Percentiles rank a stretch among this genome's conserved stretches.
phyloP scores from a whole-genome alignment of 2,113 vertebrate species.

The Pelodiscus sinensis region DNA sequence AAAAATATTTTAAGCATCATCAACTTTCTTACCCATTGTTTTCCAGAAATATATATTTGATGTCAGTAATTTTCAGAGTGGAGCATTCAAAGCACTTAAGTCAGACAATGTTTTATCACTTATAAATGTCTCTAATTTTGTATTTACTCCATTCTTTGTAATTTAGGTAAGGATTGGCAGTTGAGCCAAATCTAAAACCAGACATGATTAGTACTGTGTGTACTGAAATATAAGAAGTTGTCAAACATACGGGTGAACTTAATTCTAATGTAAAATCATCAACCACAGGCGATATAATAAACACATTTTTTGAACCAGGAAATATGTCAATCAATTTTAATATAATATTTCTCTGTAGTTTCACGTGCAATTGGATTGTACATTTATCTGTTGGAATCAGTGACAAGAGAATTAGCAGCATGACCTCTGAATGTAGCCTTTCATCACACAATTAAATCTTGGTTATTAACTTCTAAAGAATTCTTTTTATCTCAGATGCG shows the following conservation, averaged over 20 bases:
- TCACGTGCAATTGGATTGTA: background rate
- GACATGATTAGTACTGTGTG: background rate
- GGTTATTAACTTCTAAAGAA: background rate
- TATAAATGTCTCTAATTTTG: background rate
- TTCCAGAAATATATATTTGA: background rate
- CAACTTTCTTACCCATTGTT: background rate
- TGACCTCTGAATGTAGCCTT: slow-evolving; percentile 27
- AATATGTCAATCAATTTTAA: background rate
- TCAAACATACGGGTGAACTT: background rate
- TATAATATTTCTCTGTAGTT: background rate
- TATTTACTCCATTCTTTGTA: background rate
- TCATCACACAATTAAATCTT: background rate
- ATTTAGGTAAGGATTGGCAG: background rate
- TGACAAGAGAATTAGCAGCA: background rate
- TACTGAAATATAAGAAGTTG: background rate
- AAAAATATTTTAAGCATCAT: background rate
- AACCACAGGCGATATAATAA: background rate
- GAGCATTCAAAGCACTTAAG: background rate
- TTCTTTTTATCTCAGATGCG: rapidly evolving
- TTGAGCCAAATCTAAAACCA: background rate
- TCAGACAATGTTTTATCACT: background rate
- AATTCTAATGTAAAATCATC: background rate
- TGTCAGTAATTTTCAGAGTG: background rate
- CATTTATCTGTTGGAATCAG: slow-evolving; percentile 54
- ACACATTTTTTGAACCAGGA: background rate